phyloP scores from a whole-genome alignment of 2,797 vertebrate genomes.

The Schizopygopsis pylzovi region DNA sequence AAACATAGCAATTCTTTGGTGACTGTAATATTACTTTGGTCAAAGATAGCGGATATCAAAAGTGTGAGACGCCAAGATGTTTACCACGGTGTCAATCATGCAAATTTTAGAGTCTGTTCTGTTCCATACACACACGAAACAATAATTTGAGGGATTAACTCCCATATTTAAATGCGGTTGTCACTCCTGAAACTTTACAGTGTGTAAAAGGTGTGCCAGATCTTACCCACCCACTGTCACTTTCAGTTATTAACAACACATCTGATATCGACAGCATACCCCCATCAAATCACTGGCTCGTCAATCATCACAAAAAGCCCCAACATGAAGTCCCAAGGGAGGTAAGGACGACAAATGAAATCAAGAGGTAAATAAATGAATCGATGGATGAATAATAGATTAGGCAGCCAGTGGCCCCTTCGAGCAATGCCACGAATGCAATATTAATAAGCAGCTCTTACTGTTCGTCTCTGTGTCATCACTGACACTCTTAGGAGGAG shows the following conservation, averaged over 20 bases:
- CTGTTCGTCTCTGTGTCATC: constrained; percentile 89
- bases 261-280: constrained; percentile 82
- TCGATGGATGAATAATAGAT: constrained; percentile 87
- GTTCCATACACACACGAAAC: neutral
- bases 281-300: constrained; percentile 80
- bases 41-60: neutral
- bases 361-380: constrained; percentile 87
- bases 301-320: constrained; percentile 76
- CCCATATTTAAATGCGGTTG: neutral
- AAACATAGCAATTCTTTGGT: neutral
- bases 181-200: neutral
- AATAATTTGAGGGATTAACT: neutral
- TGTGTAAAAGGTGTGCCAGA: constrained; percentile 66
- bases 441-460: constrained; percentile 88
- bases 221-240: constrained; percentile 79
- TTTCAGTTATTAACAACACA: constrained; percentile 82
- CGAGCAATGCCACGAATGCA: constrained; percentile 78
- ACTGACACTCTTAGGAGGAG: constrained; percentile 88
- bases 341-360: constrained; percentile 76
- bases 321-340: constrained; percentile 70
- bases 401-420: constrained; percentile 79
- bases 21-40: neutral
- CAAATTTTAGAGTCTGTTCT: neutral
- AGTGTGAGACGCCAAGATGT: neutral
- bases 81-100: neutral